Base-by-base conservation (phyloP, 1,140 invertebrate genomes). In the Charaxes varanes region DNA sequence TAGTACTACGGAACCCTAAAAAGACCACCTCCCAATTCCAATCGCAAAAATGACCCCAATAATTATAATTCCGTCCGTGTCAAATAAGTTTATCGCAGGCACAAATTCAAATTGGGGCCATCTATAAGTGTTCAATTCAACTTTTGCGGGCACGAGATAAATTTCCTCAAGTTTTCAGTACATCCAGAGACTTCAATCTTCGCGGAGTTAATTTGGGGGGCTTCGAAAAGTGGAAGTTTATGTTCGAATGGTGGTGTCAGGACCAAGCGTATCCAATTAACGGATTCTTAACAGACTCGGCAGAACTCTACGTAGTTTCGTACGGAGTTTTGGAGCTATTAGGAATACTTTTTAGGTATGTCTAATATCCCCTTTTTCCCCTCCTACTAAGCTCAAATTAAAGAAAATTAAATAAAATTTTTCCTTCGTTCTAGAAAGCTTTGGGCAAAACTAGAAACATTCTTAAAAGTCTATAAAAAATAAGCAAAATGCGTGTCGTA, bases 231-330 rank as follows among this genome's bases (percentile, higher is more conserved):
- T 36, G 23, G 33, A 42, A 42, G 24, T 42, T 44, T 44, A 16
- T 35, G 19, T 35, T 49, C 46, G 10, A 35, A 41, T 48, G 35
- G 34, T 24, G 28, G 41, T 54, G 51, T 49, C 52, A 50, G 22
- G 26, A 43, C 30, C 36, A 47, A 44, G 26, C 41, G 41, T 44
- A 45, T 45, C 52, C 52, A 54, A 54, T 54, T 50, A 54, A 49
- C 37, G 41, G 36, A 54, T 48, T 54, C 52, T 50, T 54, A 47
- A 34, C 31, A 18, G 40, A 42, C 28, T 37, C n/a, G n/a, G n/a
- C n/a, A n/a, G n/a, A n/a, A n/a, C n/a, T n/a, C n/a, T n/a, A n/a
- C n/a, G n/a, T n/a, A n/a, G n/a, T n/a, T n/a, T n/a, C n/a, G n/a
- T n/a, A n/a, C n/a, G n/a, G n/a, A n/a, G n/a, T n/a, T n/a, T n/a